Evolutionary conservation across 1,140 invertebrate genomes (phyloP).

Genomic region (Platyscapa corneri): DNA sequence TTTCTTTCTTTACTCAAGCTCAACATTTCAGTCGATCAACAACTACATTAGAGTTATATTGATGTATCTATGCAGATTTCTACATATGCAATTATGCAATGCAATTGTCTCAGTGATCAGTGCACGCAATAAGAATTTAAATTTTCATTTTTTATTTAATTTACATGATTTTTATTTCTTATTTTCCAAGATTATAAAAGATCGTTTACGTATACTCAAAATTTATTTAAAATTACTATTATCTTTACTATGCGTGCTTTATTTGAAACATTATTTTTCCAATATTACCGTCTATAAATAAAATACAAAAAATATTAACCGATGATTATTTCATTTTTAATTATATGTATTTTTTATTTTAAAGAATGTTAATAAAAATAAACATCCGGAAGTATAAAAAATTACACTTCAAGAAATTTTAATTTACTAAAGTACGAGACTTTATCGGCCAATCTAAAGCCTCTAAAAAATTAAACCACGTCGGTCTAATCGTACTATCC

Average conservation of each 20-base stretch:
- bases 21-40: background rate
- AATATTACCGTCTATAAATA: background rate
- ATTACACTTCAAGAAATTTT: background rate
- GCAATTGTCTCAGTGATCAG: slow-evolving; percentile 48
- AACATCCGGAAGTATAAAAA: background rate
- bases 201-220: background rate
- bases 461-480: background rate
- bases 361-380: too few relatives aligned
- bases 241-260: background rate
- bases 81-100: slow-evolving; percentile 36
- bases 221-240: background rate
- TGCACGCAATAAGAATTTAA: slow-evolving; percentile 4
- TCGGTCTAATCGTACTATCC: too few relatives aligned
- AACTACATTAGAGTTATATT: slow-evolving; percentile 9
- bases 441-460: background rate
- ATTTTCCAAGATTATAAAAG: background rate
- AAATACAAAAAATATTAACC: background rate
- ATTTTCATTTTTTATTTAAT: background rate
- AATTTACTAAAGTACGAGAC: background rate
- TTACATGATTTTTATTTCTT: background rate
- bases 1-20: background rate
- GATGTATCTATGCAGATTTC: slow-evolving; percentile 34
- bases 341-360: too few relatives aligned
- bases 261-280: background rate
- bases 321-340: too few relatives aligned